Evolutionary conservation across 2,797 vertebrate genomes (phyloP).

Genomic region (Enteromius fasciolatus): DNA sequence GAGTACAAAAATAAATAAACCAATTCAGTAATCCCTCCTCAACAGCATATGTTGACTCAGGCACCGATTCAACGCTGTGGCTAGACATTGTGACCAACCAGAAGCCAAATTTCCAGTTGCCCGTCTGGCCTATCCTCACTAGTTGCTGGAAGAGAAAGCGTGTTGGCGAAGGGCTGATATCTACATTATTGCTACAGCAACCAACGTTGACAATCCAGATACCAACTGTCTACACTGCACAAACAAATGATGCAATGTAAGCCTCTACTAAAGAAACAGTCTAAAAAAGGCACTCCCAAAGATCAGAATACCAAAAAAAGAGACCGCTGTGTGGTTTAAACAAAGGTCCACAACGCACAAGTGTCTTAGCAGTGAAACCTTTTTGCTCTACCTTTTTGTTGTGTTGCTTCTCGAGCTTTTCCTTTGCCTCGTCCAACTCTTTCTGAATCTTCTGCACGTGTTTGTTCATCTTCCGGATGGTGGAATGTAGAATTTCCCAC

Average conservation of each 20-base stretch:
- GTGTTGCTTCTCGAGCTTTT: slow-evolving; percentile 93
- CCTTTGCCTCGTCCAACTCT: slow-evolving; percentile 95
- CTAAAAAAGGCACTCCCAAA: not conserved
- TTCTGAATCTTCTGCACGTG: slow-evolving; percentile 97
- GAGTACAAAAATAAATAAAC: not conserved
- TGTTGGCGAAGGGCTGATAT: not conserved
- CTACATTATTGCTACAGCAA: not conserved
- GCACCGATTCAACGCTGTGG: not conserved
- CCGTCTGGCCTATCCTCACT: not conserved
- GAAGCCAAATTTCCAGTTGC: slow-evolving; percentile 1
- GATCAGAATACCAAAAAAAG: not conserved
- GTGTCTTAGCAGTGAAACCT: not conserved
- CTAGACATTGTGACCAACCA: not conserved
- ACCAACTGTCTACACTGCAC: not conserved
- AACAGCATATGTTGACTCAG: not conserved
- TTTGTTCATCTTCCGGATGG: slow-evolving; percentile 98
- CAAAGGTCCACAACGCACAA: not conserved
- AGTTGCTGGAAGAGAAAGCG: not conserved
- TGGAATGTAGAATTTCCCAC: slow-evolving; percentile 98
- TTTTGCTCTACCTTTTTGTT: slow-evolving; percentile 78
- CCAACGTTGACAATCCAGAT: not conserved
- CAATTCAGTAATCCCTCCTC: not conserved
- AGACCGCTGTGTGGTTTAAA: not conserved
- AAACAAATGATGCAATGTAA: slow-evolving; percentile 13
- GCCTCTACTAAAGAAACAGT: not conserved